phyloP scores from a whole-genome alignment of 37 sponge, comb jelly and placozoan genomes.

The Axinella damicornis region DNA sequence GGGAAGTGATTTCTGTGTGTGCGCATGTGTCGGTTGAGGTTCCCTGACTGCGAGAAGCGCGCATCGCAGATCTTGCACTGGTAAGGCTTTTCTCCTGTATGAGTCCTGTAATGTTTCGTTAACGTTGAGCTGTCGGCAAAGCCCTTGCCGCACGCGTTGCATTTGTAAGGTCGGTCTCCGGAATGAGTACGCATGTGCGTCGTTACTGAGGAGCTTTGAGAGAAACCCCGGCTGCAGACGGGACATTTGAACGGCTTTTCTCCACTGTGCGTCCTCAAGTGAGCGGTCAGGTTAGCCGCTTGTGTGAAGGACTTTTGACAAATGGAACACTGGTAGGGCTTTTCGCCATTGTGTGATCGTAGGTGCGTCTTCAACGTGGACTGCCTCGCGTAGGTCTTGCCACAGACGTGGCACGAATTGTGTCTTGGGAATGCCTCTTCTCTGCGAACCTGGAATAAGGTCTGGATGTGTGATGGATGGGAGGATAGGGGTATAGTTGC shows the following conservation, averaged over 20 bases:
- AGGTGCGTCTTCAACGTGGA: constrained; percentile 92
- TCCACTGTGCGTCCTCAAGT: constrained; percentile 95
- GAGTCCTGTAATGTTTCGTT: constrained; percentile 88
- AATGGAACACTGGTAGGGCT: constrained; percentile 89
- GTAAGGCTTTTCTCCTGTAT: constrained; percentile 93
- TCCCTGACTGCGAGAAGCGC: constrained; percentile 91
- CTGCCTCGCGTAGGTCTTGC: constrained; percentile 79
- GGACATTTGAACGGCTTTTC: constrained; percentile 96
- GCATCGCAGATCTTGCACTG: constrained; percentile 89
- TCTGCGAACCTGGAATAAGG: constrained; percentile 12
- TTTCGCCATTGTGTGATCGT: constrained; percentile 90
- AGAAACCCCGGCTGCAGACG: constrained; percentile 86
- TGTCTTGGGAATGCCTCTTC: constrained; percentile 33
- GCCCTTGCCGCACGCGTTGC: constrained; percentile 83
- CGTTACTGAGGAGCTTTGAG: constrained; percentile 91
- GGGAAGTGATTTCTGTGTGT: constrained; percentile 84
- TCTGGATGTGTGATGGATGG: constrained; percentile 12
- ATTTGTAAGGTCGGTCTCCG: constrained; percentile 94
- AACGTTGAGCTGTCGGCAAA: constrained; percentile 93
- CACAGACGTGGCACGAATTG: constrained; percentile 80
- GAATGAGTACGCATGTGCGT: constrained; percentile 95
- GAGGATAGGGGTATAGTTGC: constrained; percentile 22
- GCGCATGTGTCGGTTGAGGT: constrained; percentile 91
- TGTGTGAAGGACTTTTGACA: constrained; percentile 94
- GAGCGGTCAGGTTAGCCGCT: constrained; percentile 96